Percentiles rank a stretch among this genome's conserved stretches.
Evolutionary conservation across 2,888 invertebrate genomes (phyloP).

Genomic region (Thymelicus sylvestris): DNA sequence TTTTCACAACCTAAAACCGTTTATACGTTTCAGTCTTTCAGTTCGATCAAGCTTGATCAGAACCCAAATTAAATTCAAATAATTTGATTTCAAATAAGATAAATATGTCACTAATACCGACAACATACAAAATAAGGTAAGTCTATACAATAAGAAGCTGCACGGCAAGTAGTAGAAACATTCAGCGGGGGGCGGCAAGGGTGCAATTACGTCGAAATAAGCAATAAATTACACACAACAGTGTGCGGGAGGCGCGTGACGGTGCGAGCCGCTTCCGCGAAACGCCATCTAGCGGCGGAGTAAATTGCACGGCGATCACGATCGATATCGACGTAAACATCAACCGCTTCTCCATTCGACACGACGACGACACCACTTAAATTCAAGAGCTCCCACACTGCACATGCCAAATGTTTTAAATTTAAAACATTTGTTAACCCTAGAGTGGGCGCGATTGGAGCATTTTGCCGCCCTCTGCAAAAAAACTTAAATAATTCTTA

Average conservation of each 20-base stretch:
- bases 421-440: too few species aligned
- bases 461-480: too few species aligned
- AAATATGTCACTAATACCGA: conserved; percentile 26
- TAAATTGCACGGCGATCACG: conserved; percentile 77
- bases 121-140: conserved; percentile 40
- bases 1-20: too few species aligned
- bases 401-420: too few species aligned
- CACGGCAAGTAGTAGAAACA: conserved; percentile 57
- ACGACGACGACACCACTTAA: too few species aligned
- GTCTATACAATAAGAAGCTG: conserved; percentile 44
- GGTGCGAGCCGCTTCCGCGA: conserved; percentile 72
- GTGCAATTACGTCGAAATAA: conserved; percentile 76
- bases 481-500: too few species aligned
- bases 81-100: too few species aligned
- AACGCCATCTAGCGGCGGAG: conserved; percentile 68
- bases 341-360: background rate
- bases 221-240: conserved; percentile 59
- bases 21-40: too few species aligned
- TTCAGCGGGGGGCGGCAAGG: conserved; percentile 66
- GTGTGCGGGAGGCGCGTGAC: conserved; percentile 73
- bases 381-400: too few species aligned
- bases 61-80: too few species aligned
- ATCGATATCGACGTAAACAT: conserved; percentile 58
- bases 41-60: too few species aligned
- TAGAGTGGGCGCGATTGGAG: too few species aligned